Evolutionary conservation across 2,888 invertebrate genomes (phyloP).

Genomic region (Euplexia lucipara): DNA sequence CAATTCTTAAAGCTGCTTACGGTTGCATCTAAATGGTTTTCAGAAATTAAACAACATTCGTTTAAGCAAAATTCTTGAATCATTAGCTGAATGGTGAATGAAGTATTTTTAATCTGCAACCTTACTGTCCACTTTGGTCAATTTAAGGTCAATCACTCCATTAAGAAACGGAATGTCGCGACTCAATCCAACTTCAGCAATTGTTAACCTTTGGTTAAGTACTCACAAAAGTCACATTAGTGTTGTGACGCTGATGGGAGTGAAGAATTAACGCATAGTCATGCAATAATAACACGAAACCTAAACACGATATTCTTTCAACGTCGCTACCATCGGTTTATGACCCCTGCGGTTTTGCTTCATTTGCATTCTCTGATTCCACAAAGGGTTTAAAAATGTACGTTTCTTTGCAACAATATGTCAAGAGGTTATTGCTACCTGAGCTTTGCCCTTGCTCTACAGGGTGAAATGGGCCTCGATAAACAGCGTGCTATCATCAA

Average conservation of each 20-base stretch:
- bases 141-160: constrained; percentile 40
- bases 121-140: constrained; percentile 25
- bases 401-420: constrained; percentile 42
- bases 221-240: constrained; percentile 1
- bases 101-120: constrained; percentile 17
- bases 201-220: constrained; percentile 5
- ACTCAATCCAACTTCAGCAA: constrained; percentile 10
- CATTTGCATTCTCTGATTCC: constrained; percentile 62
- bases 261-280: constrained; percentile 34
- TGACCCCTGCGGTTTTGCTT: constrained; percentile 65
- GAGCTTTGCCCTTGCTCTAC: constrained; percentile 29
- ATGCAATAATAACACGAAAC: constrained; percentile 7
- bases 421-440: constrained; percentile 51
- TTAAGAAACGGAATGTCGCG: constrained; percentile 45
- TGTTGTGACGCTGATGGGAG: constrained; percentile 15
- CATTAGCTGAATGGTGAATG: constrained; percentile 3
- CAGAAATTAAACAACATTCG: background rate
- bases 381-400: constrained; percentile 52
- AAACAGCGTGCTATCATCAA: no score
- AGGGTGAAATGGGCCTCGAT: no score
- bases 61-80: background rate
- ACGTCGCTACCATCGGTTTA: constrained; percentile 50
- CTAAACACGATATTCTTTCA: constrained; percentile 55
- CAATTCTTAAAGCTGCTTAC: background rate
- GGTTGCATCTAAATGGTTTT: background rate